Evolutionary conservation across 30 jellyfish, hydroid and myxozoan species (phyloP).

Genomic region (Rhopilema esculentum): DNA sequence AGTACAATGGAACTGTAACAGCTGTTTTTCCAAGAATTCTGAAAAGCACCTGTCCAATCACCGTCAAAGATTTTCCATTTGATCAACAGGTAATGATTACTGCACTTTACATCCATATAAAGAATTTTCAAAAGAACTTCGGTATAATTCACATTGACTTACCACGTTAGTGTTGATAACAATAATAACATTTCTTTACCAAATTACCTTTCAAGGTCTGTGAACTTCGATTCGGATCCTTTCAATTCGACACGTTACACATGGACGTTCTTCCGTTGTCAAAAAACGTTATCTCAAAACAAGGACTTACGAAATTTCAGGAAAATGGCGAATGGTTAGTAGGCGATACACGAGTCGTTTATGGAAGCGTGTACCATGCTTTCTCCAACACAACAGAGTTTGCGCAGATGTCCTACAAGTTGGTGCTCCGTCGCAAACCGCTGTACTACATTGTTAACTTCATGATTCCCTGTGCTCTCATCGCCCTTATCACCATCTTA

Average conservation of each 20-base stretch:
- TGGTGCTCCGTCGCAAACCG: constrained; percentile 74
- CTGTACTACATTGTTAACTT: constrained; percentile 72
- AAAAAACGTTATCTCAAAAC: constrained; percentile 3
- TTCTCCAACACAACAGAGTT: constrained; percentile 56
- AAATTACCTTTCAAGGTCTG: constrained; percentile 48
- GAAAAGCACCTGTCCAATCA: constrained; percentile 76
- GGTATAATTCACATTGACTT: too few species aligned
- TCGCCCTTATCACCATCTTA: constrained; percentile 73
- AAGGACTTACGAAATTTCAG: constrained; percentile 20
- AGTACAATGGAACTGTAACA: constrained; percentile 64
- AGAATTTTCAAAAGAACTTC: not conserved
- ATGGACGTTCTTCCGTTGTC: constrained; percentile 68
- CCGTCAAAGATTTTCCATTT: constrained; percentile 81
- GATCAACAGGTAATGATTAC: constrained; percentile 68
- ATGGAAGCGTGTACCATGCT: constrained; percentile 69
- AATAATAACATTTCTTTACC: too few species aligned
- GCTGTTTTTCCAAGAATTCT: constrained; percentile 80
- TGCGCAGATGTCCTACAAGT: constrained; percentile 57
- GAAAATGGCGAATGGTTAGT: constrained; percentile 76
- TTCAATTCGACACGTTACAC: constrained; percentile 60
- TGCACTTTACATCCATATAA: not conserved
- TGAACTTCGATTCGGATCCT: constrained; percentile 75
- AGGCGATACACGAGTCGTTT: constrained; percentile 31
- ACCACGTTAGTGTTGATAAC: too few species aligned
- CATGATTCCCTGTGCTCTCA: constrained; percentile 71